Conservation (phyloP, 2,888 invertebrate species). For the Syrista parreyssii region DNA sequence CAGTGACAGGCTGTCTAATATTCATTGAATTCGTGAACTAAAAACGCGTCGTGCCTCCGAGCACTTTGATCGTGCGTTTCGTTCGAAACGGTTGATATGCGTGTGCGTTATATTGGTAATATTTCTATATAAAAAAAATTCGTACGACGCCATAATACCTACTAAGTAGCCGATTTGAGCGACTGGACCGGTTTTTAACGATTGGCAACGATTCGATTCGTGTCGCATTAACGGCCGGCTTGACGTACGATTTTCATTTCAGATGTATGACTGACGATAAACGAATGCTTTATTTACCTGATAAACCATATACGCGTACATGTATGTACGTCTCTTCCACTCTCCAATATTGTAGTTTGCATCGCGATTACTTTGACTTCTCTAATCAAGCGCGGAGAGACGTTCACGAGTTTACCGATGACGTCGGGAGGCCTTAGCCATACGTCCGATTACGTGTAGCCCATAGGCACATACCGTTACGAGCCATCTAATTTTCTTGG, state of each 20-base stretch:
- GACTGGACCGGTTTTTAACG: background rate
- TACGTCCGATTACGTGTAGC: background rate
- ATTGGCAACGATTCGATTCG: background rate
- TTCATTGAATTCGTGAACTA: background rate
- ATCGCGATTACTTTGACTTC: constrained; percentile 7
- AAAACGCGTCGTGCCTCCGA: background rate
- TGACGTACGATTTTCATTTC: background rate
- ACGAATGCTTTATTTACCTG: background rate
- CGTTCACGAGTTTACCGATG: background rate
- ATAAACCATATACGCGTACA: background rate
- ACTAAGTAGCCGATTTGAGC: background rate
- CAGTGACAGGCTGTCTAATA: background rate
- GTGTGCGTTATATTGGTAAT: background rate
- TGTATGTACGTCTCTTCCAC: constrained; percentile 9
- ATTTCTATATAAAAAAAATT: background rate
- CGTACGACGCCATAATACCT: background rate
- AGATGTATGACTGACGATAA: background rate
- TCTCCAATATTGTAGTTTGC: constrained; percentile 24
- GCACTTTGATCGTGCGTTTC: background rate
- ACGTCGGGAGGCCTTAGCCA: background rate
- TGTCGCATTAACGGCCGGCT: background rate
- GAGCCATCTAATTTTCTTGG: background rate
- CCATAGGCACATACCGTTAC: background rate
- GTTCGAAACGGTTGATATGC: background rate
- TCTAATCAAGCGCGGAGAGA: background rate